These are phyloP conservation scores for Pristionchus maxplancki DNA, from an alignment of 2,888 invertebrate species.

Conservation along the genomic window DNA sequence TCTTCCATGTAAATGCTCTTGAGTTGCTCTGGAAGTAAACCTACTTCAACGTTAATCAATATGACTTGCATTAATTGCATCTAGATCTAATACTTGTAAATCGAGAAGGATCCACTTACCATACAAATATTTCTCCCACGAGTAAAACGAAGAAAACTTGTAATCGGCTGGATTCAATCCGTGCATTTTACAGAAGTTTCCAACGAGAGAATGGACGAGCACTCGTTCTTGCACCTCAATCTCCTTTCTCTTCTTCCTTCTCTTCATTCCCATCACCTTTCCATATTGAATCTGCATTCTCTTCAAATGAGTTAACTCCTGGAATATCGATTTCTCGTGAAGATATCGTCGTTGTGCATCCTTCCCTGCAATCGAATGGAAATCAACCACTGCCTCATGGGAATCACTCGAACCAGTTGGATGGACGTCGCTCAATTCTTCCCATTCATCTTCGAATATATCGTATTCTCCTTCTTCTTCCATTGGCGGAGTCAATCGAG, in stretches of 20 bases:
- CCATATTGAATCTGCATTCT: slow-evolving; percentile 92
- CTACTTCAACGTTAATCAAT: slow-evolving; percentile 55
- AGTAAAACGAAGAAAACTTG: slow-evolving; percentile 72
- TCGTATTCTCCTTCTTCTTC: slow-evolving; percentile 48
- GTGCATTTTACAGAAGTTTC: slow-evolving; percentile 76
- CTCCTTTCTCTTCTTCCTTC: neutral
- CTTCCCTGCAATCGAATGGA: slow-evolving; percentile 22
- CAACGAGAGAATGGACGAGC: slow-evolving; percentile 73
- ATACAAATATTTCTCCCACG: slow-evolving; percentile 77
- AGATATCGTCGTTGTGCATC: slow-evolving; percentile 59
- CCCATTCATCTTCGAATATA: slow-evolving; percentile 57
- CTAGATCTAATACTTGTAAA: neutral
- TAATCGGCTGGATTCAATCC: slow-evolving; percentile 70
- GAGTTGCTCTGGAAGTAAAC: slow-evolving; percentile 74
- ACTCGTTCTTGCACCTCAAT: slow-evolving; percentile 73
- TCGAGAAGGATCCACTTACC: slow-evolving; percentile 60
- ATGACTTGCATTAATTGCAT: neutral
- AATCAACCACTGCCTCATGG: no score
- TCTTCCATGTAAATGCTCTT: slow-evolving; percentile 75
- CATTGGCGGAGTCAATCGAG: slow-evolving; percentile 22
- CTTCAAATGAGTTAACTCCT: slow-evolving; percentile 92
- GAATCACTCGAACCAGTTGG: slow-evolving; percentile 42
- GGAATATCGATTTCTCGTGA: slow-evolving; percentile 81
- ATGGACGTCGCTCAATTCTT: slow-evolving; percentile 48
- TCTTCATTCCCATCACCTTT: slow-evolving; percentile 58